Percentiles rank a stretch among this genome's conserved stretches.
Evolutionary conservation across 2,888 invertebrate species (phyloP).

Genomic region (Agrochola litura): DNA sequence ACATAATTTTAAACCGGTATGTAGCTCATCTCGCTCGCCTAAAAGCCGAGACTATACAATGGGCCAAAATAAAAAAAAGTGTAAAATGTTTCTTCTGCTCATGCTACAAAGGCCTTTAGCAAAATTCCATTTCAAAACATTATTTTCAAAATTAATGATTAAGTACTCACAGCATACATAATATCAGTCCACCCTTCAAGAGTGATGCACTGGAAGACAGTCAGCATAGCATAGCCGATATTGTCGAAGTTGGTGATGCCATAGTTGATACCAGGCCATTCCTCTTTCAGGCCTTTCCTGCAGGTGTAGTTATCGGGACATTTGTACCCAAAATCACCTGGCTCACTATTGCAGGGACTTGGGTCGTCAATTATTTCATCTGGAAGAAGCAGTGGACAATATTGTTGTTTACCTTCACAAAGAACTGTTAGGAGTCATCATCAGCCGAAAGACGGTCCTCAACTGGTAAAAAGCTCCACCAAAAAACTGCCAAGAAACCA

Average conservation of each 20-base stretch:
- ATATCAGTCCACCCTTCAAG: conserved; percentile 99
- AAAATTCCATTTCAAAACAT: neutral
- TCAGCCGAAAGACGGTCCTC: neutral
- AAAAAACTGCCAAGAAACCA: neutral
- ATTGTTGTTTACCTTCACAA: neutral
- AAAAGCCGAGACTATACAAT: neutral
- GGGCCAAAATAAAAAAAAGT: neutral
- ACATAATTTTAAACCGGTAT: neutral
- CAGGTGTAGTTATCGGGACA: conserved; percentile 89
- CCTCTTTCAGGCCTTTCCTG: conserved; percentile 83
- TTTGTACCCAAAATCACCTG: conserved; percentile 92
- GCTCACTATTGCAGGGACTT: conserved; percentile 90
- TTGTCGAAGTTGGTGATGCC: conserved; percentile 99
- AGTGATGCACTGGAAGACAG: conserved; percentile 99
- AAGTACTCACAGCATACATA: conserved; percentile 95
- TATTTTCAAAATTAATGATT: neutral
- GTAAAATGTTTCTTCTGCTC: neutral
- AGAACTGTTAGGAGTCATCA: neutral
- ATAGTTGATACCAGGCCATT: conserved; percentile 95
- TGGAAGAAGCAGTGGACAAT: conserved; percentile 55
- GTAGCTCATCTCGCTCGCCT: too few relatives aligned
- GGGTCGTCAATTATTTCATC: conserved; percentile 74
- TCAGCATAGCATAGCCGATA: conserved; percentile 99
- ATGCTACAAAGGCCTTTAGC: neutral
- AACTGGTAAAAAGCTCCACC: too few relatives aligned